Conservation (phyloP, 2,888 invertebrate genomes). For the Bibio marci region DNA sequence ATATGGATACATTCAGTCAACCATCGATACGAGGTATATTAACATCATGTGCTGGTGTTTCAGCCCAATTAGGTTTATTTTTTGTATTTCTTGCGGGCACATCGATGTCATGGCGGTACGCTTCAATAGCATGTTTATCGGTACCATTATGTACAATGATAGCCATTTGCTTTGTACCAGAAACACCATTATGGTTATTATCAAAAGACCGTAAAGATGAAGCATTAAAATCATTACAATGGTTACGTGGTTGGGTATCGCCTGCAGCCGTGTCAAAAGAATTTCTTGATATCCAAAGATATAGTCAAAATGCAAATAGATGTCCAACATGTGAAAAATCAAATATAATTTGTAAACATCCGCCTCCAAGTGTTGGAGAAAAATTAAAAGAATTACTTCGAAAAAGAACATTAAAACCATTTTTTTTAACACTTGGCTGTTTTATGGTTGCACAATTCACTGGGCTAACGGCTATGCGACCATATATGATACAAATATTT, state of each 20-base stretch:
- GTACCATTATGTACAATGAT: constrained; percentile 35
- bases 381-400: constrained; percentile 26
- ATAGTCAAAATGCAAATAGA: constrained; percentile 11
- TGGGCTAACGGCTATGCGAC: constrained; percentile 32
- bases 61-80: constrained; percentile 34
- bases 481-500: constrained; percentile 38
- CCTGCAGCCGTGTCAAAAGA: constrained; percentile 12
- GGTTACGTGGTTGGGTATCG: constrained; percentile 30
- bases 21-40: constrained; percentile 35
- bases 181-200: constrained; percentile 41
- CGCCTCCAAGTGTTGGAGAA: constrained; percentile 17
- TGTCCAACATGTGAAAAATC: constrained; percentile 11
- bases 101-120: constrained; percentile 35
- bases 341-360: constrained; percentile 15
- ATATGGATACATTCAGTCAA: constrained; percentile 32
- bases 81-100: constrained; percentile 34
- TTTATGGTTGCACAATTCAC: constrained; percentile 36
- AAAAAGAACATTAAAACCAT: constrained; percentile 35
- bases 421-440: constrained; percentile 33
- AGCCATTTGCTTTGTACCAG: constrained; percentile 37
- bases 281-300: constrained; percentile 12
- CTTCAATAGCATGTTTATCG: constrained; percentile 32
- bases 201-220: constrained; percentile 37
- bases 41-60: constrained; percentile 29
- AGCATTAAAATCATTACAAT: constrained; percentile 34